Evolutionary conservation across 2,888 invertebrate species (phyloP).

Genomic region (Caenorhabditis wallacei): DNA sequence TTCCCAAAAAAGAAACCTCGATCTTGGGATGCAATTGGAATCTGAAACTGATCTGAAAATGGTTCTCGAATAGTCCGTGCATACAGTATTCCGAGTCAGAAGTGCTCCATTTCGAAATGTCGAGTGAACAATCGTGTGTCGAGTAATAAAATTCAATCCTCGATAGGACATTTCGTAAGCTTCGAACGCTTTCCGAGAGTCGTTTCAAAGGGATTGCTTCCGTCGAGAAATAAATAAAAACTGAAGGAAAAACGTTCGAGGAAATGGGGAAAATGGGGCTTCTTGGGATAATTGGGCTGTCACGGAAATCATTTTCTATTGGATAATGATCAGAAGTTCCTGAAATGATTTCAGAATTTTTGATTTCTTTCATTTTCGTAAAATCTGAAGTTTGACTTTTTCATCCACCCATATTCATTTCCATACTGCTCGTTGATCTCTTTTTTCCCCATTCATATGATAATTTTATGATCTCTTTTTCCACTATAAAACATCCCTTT

Average conservation of each 20-base stretch:
- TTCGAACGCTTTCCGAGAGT: not conserved
- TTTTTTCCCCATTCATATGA: too few relatives aligned
- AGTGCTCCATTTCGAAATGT: conserved; percentile 29
- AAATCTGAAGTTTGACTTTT: not conserved
- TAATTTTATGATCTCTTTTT: too few relatives aligned
- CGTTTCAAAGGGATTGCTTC: not conserved
- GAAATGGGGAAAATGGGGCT: not conserved
- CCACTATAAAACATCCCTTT: too few relatives aligned
- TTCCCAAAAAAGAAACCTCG: conserved; percentile 54
- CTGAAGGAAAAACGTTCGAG: not conserved
- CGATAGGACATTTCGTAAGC: conserved; percentile 48
- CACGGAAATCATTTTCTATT: too few relatives aligned
- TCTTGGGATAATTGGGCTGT: too few relatives aligned
- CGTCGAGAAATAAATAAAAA: conserved; percentile 4
- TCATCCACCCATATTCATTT: too few relatives aligned
- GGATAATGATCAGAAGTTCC: too few relatives aligned
- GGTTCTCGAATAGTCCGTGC: not conserved
- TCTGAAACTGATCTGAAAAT: conserved; percentile 10
- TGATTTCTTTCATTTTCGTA: too few relatives aligned
- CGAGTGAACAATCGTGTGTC: conserved; percentile 41
- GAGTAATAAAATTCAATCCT: conserved; percentile 53
- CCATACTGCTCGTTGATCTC: too few relatives aligned
- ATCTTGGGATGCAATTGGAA: conserved; percentile 15
- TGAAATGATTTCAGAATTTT: too few relatives aligned
- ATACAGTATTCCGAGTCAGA: conserved; percentile 35